A percentile compares a stretch with the other conserved stretches of the same genome.
phyloP scores from a whole-genome alignment of 2,888 invertebrate genomes.

The Salpingus planirostris region DNA sequence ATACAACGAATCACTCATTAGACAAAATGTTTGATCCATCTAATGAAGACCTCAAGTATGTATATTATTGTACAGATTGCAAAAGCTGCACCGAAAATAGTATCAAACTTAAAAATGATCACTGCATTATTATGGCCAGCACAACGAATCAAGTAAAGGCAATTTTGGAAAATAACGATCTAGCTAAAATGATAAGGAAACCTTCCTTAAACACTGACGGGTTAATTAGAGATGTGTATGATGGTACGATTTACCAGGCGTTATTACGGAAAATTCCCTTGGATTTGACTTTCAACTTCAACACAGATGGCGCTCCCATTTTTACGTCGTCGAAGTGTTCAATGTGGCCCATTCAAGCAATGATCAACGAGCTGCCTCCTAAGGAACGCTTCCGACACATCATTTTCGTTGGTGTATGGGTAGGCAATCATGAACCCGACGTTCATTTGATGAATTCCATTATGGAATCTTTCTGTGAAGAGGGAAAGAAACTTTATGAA shows the following conservation, averaged over 20 bases:
- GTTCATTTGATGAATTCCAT: not conserved
- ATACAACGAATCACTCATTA: not conserved
- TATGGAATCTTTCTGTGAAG: not conserved
- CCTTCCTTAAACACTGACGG: not conserved
- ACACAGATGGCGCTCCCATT: not conserved
- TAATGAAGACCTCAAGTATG: not conserved
- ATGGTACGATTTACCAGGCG: not conserved
- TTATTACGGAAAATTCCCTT: too few species aligned
- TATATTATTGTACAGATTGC: constrained; percentile 1
- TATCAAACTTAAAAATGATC: not conserved
- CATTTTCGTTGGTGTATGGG: too few species aligned
- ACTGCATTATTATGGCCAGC: not conserved
- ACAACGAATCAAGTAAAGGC: not conserved
- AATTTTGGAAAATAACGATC: not conserved
- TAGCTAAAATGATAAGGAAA: not conserved
- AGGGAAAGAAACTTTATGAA: not conserved
- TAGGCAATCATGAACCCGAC: not conserved
- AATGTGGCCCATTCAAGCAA: not conserved
- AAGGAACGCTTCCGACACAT: not conserved
- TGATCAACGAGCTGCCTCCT: not conserved
- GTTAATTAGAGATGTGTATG: not conserved
- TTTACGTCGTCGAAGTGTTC: not conserved
- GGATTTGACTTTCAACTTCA: not conserved
- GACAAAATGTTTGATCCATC: not conserved
- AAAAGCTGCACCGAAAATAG: not conserved